Conservation (phyloP, 1,140 invertebrate genomes). For the Camponotus pennsylvanicus region DNA sequence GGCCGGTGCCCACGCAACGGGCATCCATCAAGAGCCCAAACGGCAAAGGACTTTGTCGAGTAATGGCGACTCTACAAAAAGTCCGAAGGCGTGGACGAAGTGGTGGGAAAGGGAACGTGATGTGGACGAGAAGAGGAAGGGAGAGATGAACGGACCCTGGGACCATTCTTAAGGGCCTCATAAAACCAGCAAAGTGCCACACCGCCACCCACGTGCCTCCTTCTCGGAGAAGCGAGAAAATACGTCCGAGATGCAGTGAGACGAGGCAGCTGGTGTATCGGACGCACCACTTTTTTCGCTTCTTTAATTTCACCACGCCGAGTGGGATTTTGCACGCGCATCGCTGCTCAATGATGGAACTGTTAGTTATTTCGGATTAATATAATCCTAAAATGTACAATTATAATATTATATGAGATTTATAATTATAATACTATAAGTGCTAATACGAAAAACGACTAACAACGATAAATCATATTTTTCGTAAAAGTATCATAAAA, state of each 20-base stretch:
- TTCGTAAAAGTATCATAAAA: background rate
- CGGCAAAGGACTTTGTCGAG: slow-evolving; percentile 83
- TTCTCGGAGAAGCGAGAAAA: slow-evolving; percentile 81
- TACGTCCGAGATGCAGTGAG: slow-evolving; percentile 68
- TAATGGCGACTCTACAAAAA: slow-evolving; percentile 82
- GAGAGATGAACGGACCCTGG: slow-evolving; percentile 67
- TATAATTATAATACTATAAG: background rate
- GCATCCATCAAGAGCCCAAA: slow-evolving; percentile 82
- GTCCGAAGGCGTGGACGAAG: slow-evolving; percentile 63
- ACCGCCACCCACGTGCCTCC: slow-evolving; percentile 83
- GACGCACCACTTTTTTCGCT: slow-evolving; percentile 73
- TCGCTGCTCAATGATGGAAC: slow-evolving; percentile 10
- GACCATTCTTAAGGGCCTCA: slow-evolving; percentile 81
- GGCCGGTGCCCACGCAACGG: slow-evolving; percentile 81
- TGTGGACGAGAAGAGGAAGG: slow-evolving; percentile 14
- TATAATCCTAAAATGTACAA: background rate
- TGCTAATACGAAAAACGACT: background rate
- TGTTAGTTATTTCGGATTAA: slow-evolving; percentile 8
- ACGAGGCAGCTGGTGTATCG: slow-evolving; percentile 82
- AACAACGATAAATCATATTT: background rate
- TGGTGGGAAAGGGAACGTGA: slow-evolving; percentile 45
- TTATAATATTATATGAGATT: background rate
- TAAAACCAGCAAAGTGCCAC: slow-evolving; percentile 83
- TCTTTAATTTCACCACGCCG: slow-evolving; percentile 62
- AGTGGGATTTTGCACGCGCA: slow-evolving; percentile 30